Base-by-base conservation (phyloP, 1,140 invertebrate genomes). In the Oreohelix idahoensis region DNA sequence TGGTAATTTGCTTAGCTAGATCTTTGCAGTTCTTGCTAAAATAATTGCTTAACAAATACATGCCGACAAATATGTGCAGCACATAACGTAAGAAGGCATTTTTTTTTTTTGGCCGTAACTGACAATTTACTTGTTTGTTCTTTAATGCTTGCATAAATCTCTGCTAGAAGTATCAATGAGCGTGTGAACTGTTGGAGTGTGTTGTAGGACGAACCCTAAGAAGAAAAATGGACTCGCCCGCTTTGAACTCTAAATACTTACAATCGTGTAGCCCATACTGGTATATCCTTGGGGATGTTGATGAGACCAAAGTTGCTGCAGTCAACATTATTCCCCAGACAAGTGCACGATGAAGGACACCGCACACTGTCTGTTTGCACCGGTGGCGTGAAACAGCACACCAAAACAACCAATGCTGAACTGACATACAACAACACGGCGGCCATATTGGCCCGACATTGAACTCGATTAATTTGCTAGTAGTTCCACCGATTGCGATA, bases 341-440 rank as follows among this genome's bases (percentile, higher is more conserved):
- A 92, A 4, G 88, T 87, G 84, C 92, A 92, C 32, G 83, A 86
- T 17, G 88, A 79, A 32, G 92, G 92, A 79, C 92, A 92, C n/a
- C 66, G 53, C 29, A 81, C 51, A 75, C 78, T 75, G 42, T 86
- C 84, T 13, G 80, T 45, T 39, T 39, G 42, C 23, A 75, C 69
- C 29, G 79, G 74, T 77, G 45, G 53, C 29, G 66, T 45, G 36
- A 49, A 70, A 42, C 42, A 84, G 84, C 82, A 79, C 70, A 76
- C 80, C 86, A 83, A 85, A 84, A 88, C 85, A 87, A 88, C 86
- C 85, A 88, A 88, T 85, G 86, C 78, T 49, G 82, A 84, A 81
- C 85, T 85, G 76, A 87, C 83, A 83, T 81, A 86, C 79, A 86
- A 83, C 74, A 87, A 85, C 84, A 85, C 84, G 83, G 85, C 87